These are phyloP conservation scores for Coracopsis vasa DNA, from an alignment of 2,113 vertebrate species.

Conservation along the genomic window DNA sequence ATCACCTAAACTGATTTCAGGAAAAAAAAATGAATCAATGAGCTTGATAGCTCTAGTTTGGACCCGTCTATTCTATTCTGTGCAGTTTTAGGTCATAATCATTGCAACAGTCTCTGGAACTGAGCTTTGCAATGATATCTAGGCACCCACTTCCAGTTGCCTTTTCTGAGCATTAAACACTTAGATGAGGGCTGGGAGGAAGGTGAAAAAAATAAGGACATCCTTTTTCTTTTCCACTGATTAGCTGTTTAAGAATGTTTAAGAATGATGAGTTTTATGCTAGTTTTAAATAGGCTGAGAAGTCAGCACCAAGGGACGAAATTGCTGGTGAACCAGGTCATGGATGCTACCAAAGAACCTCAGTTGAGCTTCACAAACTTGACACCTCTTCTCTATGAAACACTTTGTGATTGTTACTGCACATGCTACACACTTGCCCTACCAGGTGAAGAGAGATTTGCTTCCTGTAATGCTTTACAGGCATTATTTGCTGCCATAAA, in stretches of 20 bases:
- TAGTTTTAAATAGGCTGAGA: not conserved
- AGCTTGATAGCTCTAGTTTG: not conserved
- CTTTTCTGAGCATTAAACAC: not conserved
- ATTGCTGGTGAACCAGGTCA: not conserved
- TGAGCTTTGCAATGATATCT: not conserved
- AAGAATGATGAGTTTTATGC: not conserved
- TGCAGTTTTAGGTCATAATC: not conserved
- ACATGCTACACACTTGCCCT: not conserved
- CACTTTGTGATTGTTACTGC: not conserved
- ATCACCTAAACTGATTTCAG: not conserved
- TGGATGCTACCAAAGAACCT: not conserved
- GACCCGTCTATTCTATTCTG: rapidly evolving
- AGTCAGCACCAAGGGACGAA: not conserved
- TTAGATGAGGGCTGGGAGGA: not conserved
- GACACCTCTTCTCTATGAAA: not conserved
- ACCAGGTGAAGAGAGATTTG: not conserved
- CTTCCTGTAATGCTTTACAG: conserved; percentile 7
- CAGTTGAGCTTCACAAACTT: not conserved
- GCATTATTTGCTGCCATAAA: conserved; percentile 44
- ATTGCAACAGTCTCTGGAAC: not conserved
- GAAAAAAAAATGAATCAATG: not conserved
- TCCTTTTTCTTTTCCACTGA: not conserved
- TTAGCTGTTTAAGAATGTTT: not conserved
- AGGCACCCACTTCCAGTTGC: not conserved
- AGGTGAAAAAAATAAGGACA: not conserved